Conservation (phyloP, 2,888 invertebrate genomes). For the Pristionchus exspectatus region DNA sequence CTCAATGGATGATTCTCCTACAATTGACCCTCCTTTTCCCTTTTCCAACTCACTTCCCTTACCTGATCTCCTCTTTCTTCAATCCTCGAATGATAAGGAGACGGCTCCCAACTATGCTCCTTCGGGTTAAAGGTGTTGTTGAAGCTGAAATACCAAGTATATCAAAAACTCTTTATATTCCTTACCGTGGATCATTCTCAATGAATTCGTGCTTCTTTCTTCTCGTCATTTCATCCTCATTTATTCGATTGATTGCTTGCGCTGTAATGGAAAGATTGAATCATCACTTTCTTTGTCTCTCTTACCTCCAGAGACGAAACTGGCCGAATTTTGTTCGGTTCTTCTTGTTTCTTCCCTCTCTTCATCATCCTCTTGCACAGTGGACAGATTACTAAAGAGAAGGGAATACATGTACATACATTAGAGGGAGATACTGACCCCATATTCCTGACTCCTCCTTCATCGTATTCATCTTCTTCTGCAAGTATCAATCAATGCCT, state of each 20-base stretch:
- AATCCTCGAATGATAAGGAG: constrained; percentile 22
- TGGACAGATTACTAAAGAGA: background rate
- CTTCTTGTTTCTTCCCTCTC: background rate
- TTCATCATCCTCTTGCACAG: background rate
- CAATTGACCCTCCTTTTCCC: background rate
- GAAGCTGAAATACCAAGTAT: background rate
- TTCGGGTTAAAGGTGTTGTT: background rate
- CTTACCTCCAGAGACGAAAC: constrained; percentile 24
- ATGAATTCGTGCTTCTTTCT: background rate
- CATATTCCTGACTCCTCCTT: background rate
- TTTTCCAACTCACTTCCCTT: background rate
- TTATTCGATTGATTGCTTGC: background rate
- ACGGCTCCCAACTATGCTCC: constrained; percentile 42
- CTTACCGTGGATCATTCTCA: constrained; percentile 5
- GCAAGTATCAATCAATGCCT: background rate
- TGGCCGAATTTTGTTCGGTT: background rate
- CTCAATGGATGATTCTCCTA: background rate
- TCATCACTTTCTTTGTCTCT: background rate
- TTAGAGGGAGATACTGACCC: background rate
- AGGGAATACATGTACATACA: background rate
- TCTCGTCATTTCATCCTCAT: background rate
- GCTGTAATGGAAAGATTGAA: background rate
- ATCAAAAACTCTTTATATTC: background rate
- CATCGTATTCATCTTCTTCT: background rate
- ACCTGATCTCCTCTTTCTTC: constrained; percentile 10